Evolutionary conservation across 1,140 invertebrate genomes (phyloP).

Genomic region (Apis cerana): DNA sequence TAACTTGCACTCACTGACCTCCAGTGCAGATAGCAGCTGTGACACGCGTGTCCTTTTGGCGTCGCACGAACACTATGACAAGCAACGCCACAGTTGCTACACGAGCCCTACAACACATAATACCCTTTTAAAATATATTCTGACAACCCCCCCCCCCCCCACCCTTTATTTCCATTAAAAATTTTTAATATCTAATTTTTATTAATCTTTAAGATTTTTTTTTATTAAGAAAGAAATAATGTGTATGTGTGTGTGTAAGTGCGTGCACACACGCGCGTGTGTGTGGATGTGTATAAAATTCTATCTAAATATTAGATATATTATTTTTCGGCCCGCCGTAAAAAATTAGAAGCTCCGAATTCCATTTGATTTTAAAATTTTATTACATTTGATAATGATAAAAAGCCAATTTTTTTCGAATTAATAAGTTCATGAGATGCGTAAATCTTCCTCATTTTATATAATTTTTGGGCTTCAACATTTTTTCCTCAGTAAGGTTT

Average conservation of each 20-base stretch:
- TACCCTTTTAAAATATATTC: slow-evolving; percentile 76
- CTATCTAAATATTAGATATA: slow-evolving; percentile 1
- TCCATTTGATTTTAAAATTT: not conserved
- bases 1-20: slow-evolving; percentile 83
- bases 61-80: slow-evolving; percentile 87
- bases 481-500: slow-evolving; percentile 61
- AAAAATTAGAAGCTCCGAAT: slow-evolving; percentile 16
- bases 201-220: slow-evolving; percentile 22
- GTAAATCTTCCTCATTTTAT: not conserved
- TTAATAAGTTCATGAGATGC: slow-evolving; percentile 12
- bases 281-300: not conserved
- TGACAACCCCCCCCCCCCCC: slow-evolving; percentile 63
- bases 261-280: no score
- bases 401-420: slow-evolving; percentile 22
- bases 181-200: slow-evolving; percentile 28
- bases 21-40: slow-evolving; percentile 90
- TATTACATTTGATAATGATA: not conserved
- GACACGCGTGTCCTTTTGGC: slow-evolving; percentile 89
- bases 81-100: slow-evolving; percentile 89
- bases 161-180: slow-evolving; percentile 59
- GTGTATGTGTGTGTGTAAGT: not conserved
- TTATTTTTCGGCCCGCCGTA: slow-evolving; percentile 1
- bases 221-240: slow-evolving; percentile 11
- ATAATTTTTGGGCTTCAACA: slow-evolving; percentile 26
- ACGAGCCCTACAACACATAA: slow-evolving; percentile 84